Conservation (phyloP, 2,888 invertebrate genomes). For the Gastrophysa polygoni region DNA sequence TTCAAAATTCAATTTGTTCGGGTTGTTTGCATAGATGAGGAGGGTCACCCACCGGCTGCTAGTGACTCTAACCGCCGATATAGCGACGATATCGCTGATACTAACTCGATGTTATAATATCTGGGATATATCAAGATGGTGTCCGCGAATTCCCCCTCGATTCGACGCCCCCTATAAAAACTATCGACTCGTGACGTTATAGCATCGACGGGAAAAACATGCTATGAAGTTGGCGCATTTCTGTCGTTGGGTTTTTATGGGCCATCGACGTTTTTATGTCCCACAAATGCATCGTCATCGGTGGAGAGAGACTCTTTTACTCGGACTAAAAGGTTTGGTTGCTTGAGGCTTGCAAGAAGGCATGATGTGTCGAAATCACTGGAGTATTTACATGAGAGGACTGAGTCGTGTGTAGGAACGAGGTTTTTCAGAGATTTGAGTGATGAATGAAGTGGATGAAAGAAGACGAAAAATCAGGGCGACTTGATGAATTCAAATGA, state of each 20-base stretch:
- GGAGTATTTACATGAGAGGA: too few relatives aligned
- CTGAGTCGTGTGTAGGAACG: too few relatives aligned
- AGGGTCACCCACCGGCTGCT: too few relatives aligned
- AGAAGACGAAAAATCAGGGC: too few relatives aligned
- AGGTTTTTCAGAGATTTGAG: too few relatives aligned
- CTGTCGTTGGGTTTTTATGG: slow-evolving; percentile 23
- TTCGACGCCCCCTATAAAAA: background rate
- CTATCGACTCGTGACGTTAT: background rate
- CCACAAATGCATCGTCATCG: slow-evolving; percentile 14
- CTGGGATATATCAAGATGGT: background rate
- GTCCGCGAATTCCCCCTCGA: background rate
- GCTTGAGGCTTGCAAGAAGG: background rate
- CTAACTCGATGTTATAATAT: too few relatives aligned
- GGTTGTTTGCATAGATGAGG: too few relatives aligned
- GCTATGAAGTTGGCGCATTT: slow-evolving; percentile 1
- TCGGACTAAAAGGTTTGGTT: background rate
- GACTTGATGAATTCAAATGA: too few relatives aligned
- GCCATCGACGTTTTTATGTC: slow-evolving; percentile 26
- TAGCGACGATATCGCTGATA: too few relatives aligned
- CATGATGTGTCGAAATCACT: background rate
- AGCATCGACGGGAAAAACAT: background rate
- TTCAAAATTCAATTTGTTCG: too few relatives aligned
- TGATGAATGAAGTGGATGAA: too few relatives aligned
- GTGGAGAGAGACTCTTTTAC: slow-evolving; percentile 1
- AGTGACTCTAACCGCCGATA: too few relatives aligned